phyloP scores from a whole-genome alignment of 2,797 vertebrate species.

The Schizopygopsis malacanthus region DNA sequence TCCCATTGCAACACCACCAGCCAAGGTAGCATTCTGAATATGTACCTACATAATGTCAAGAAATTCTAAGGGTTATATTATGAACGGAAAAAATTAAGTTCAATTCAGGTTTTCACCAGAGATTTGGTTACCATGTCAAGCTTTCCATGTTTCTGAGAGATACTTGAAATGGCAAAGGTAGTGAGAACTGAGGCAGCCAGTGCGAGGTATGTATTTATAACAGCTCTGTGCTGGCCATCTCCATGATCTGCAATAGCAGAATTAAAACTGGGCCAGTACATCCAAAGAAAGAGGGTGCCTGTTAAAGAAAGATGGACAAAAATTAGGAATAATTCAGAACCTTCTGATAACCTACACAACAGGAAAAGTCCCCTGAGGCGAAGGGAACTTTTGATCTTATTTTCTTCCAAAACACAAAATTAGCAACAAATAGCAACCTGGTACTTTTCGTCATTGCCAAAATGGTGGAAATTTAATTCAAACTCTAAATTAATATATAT shows the following conservation, averaged over 20 bases:
- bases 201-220: conserved; percentile 94
- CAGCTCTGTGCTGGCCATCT: conserved; percentile 92
- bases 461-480: background rate
- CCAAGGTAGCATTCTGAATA: conserved; percentile 96
- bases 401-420: background rate
- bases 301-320: background rate
- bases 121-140: conserved; percentile 87
- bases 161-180: conserved; percentile 88
- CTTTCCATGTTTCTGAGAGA: conserved; percentile 90
- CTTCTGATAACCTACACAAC: background rate
- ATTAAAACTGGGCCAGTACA: conserved; percentile 99
- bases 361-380: background rate
- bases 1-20: conserved; percentile 93
- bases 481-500: background rate
- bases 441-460: background rate
- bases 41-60: conserved; percentile 82
- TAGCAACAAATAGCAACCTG: background rate
- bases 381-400: background rate
- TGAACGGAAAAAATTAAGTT: background rate
- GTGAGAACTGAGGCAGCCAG: conserved; percentile 90
- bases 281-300: conserved; percentile 97
- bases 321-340: background rate
- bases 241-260: conserved; percentile 89
- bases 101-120: background rate
- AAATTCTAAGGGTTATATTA: conserved; percentile 1